Conservation (phyloP, 1,140 invertebrate species). For the Drosophila nasuta region DNA sequence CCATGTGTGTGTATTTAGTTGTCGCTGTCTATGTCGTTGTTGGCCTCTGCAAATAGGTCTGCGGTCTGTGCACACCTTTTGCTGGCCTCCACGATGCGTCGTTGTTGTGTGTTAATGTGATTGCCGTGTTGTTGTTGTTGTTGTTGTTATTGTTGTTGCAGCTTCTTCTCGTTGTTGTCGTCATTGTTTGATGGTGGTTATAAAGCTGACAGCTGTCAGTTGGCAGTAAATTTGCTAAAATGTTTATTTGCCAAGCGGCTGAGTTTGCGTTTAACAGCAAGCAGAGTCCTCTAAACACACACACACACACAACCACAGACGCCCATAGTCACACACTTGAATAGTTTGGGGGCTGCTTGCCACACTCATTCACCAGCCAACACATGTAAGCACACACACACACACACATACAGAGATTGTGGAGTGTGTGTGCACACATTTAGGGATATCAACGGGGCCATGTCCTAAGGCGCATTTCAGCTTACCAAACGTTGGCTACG, state of each 20-base stretch:
- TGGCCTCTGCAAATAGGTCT: conserved; percentile 63
- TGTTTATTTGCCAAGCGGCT: conserved; percentile 82
- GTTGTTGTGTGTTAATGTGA: conserved; percentile 15
- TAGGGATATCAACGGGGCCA: conserved; percentile 19
- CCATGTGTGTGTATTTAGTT: conserved; percentile 62
- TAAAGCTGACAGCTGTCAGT: conserved; percentile 84
- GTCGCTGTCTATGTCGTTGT: conserved; percentile 52
- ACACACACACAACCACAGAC: conserved; percentile 17
- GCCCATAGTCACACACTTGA: conserved; percentile 49
- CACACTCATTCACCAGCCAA: conserved; percentile 49
- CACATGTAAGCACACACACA: conserved; percentile 52
- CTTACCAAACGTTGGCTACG: conserved; percentile 63
- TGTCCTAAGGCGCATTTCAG: conserved; percentile 46
- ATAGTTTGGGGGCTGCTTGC: conserved; percentile 46
- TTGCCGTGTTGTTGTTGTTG: conserved; percentile 12
- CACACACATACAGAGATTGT: conserved; percentile 6
- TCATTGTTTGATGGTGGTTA: conserved; percentile 81
- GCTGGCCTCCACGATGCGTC: conserved; percentile 36
- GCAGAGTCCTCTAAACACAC: conserved; percentile 29
- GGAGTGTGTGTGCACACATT: conserved; percentile 20
- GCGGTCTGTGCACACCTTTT: conserved; percentile 69
- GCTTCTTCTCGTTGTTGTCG: conserved; percentile 19
- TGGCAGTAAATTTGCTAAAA: conserved; percentile 83
- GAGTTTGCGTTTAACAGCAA: conserved; percentile 78
- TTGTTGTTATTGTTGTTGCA: background rate